Evolutionary conservation across 2,888 invertebrate genomes (phyloP).

Genomic region (Diloba caeruleocephala): DNA sequence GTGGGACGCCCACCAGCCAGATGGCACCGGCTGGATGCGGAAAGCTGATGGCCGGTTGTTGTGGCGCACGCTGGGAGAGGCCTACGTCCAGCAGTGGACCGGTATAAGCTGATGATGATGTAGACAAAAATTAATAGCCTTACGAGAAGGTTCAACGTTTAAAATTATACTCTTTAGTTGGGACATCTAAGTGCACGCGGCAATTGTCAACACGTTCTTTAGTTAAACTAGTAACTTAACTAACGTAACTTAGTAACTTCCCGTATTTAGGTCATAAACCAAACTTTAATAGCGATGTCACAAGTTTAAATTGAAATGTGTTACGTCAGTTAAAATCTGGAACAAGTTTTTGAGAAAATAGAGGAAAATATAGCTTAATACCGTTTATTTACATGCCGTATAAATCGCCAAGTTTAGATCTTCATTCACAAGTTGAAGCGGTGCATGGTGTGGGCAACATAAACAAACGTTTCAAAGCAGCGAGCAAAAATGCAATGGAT

Average conservation of each 20-base stretch:
- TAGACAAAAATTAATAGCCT: too few relatives aligned
- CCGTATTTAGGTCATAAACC: constrained; percentile 42
- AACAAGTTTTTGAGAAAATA: constrained; percentile 22
- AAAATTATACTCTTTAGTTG: constrained; percentile 19
- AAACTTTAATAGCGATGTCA: constrained; percentile 41
- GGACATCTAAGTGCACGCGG: constrained; percentile 21
- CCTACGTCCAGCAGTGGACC: too few relatives aligned
- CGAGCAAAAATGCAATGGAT: constrained; percentile 18
- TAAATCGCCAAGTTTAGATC: constrained; percentile 34
- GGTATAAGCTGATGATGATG: too few relatives aligned
- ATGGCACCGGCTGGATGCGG: too few relatives aligned
- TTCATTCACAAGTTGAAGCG: constrained; percentile 20
- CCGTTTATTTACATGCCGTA: constrained; percentile 12
- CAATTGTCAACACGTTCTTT: constrained; percentile 26
- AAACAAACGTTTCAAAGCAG: constrained; percentile 36
- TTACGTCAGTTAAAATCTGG: constrained; percentile 10
- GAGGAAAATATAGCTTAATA: constrained; percentile 3
- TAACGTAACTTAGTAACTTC: too few relatives aligned
- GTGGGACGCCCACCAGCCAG: too few relatives aligned
- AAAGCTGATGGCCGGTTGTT: too few relatives aligned
- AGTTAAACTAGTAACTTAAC: constrained; percentile 20
- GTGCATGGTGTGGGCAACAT: constrained; percentile 19
- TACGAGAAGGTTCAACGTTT: constrained; percentile 1
- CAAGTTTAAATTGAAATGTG: constrained; percentile 43
- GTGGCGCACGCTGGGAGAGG: too few relatives aligned